Base-by-base conservation (phyloP, 2,888 invertebrate genomes). In the Merodon equestris region DNA sequence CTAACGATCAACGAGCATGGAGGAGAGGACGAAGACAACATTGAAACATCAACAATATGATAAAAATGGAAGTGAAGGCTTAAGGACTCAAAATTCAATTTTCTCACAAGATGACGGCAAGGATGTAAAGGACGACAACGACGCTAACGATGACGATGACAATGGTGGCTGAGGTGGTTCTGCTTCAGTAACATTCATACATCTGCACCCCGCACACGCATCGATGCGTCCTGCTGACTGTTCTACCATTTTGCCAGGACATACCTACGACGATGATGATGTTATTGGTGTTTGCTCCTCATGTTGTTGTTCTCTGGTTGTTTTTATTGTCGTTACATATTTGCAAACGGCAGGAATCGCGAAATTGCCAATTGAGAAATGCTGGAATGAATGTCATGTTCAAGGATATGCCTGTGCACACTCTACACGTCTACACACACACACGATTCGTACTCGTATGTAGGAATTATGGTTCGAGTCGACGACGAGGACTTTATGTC, bases 81-180 rank as follows among this genome's bases (percentile, higher is more conserved):
- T 70, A 68, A 79, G 79, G 79, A 79, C 74, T 74, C 79, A 79
- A 70, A 79, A 79, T 79, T 79, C 74, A 79, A 79, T 79, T 79
- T 79, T 57, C 64, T 74, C 58, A 44, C 53, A 79, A 74, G 68
- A 68, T 53, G 64, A 57, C 56, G 54, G 10, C 3, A 27, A 27
- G 27, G 27, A 27, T 27, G 27, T 7, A 4, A 27, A 7, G 27
- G 7, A 27, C 27, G 27, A 27, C 27, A 27, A 27, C 27, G 27
- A 7, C 27, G 7, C 2, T 27, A 7, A 7, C 27, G 7, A 27
- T 7, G 27, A 27, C 2, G 7, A 27, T 27, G 7, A 27, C 27
- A 7, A 4, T 27, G 27, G 27, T 7, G 27, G 27, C 7, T 27
- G 27, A 27, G 27, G 27, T 27, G 27, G 27, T 4, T 27, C 27